Percentiles rank a stretch among this genome's conserved stretches.
Conservation (phyloP, 2,113 vertebrate genomes). For the Eonycteris spelaea region DNA sequence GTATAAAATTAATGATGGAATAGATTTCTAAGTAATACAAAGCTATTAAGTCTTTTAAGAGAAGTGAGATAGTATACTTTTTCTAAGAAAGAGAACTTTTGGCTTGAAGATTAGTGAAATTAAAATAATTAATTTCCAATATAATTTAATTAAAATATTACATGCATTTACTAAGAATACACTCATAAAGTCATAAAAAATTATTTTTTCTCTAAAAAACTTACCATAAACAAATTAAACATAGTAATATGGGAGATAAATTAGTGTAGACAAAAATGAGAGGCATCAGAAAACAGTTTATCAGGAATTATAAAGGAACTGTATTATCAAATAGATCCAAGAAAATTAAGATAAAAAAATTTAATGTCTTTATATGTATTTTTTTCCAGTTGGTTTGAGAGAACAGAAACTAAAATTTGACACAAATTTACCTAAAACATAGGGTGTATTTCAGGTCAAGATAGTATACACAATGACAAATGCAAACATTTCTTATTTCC, state of each 20-base stretch:
- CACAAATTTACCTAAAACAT: neutral
- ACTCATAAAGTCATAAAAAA: neutral
- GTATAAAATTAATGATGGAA: constrained; percentile 7
- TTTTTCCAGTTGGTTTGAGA: neutral
- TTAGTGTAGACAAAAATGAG: neutral
- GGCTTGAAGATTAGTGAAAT: neutral
- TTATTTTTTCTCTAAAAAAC: neutral
- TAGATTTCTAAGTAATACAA: neutral
- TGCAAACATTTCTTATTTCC: neutral
- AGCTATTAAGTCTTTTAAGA: neutral
- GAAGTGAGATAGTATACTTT: neutral
- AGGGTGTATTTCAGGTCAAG: neutral
- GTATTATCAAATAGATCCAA: neutral
- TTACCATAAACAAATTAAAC: neutral
- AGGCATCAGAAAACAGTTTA: neutral
- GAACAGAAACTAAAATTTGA: neutral
- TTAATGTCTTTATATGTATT: neutral
- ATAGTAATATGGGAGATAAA: neutral
- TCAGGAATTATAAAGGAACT: neutral
- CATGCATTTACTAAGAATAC: neutral
- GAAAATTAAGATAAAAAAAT: neutral
- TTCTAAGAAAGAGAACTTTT: neutral
- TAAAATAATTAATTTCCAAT: neutral
- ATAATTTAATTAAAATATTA: neutral
- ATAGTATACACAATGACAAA: neutral